Base-by-base conservation (phyloP, 2,113 vertebrate species). In the Gymnorhina tibicen region DNA sequence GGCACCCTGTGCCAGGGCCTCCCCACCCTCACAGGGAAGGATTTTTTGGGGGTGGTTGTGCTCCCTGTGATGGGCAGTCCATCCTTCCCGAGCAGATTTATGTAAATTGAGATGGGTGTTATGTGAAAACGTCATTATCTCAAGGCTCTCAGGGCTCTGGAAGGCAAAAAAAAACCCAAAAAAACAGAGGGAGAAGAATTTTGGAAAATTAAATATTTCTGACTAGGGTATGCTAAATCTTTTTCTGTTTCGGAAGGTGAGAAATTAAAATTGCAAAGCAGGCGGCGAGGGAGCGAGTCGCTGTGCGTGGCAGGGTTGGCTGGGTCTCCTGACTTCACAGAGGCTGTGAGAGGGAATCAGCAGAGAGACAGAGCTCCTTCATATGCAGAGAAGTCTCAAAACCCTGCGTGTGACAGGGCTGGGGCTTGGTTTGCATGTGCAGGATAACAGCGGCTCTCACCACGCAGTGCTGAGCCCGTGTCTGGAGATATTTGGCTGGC, bases 241-340 rank as follows among this genome's bases (percentile, higher is more conserved):
- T 92, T 7, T 50, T 68, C 96, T 94, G 84, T 97, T 98, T 95
- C 94, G 97, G 93, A 97, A 97, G 91, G 95, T 97, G 96, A 95
- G 96, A 94, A 96, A 98, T 98, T 97, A 97, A 97, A 97, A 97
- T 97, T 95, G 95, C 96, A 97, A 93, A 97, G 59, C 70, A 96
- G 93, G 42, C 55, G 46, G 87, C 13, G 9, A 96, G 93, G 89
- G 75, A 96, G 77, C 12, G 10, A 96, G 92, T 50, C 67, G 24
- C 69, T 17, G 58, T 41, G 58, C 13, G 6, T 37, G 70, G 91
- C 55, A 24, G 90, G 87, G 85, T 47, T 90, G 91, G 72, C 91
- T 93, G 91, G 96, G 92, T 74, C 91, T 89, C 37, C 17, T 20
- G 76, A 30, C 85, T 85, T 58, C 81, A 26, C 66, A 52, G 58